Evolutionary conservation across 53 echinoderm and acorn worm species (phyloP), one percentile per base, ranked within the genome.

Genomic region (Patiria pectinifera): DNA sequence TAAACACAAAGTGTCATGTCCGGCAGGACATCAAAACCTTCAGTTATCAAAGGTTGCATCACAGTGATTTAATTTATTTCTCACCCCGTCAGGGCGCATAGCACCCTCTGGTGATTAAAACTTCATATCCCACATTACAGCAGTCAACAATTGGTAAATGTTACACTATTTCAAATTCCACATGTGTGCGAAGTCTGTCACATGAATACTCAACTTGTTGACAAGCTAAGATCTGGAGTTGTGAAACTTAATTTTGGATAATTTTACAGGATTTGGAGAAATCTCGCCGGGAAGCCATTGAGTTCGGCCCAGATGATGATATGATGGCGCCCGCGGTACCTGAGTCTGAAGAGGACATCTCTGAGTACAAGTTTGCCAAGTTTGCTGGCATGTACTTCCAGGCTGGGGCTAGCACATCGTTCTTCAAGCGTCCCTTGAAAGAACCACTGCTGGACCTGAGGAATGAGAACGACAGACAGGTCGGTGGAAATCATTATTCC

Each of bases 301-400:
- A 84, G n/a, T 83, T 87, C 46, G 95, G 93, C 19, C 92, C 91
- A 19, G 95, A 95, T 47, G 95, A 96, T 16, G 84, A 89, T 3
- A 85, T 79, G 83, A 69, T 87, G 80, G 92, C 91, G 49, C 93
- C 89, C 11, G 84, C 91, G 0, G 94, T 95, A 19, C 99, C 99
- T 11, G 99, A 99, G 23, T 92, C 89, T 1, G 95, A 99, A 48
- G 99, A 99, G 85, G 99, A 99, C 92, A 96, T 99, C 93, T 96
- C 99, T 0, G 94, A 99, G 63, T 99, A 96, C 92, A 97, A 97
- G 75, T 99, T 99, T 93, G 96, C 95, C 80, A 99, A 99, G 87
- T 99, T 99, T 94, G 99, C 97, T 71, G 99, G 97, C 82, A 97
- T 96, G 18, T 99, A 97, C 85, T 99, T 99, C 92, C 95, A 97